Conservation (phyloP, 53 echinoderm and acorn worm species). For the Antedon mediterranea region DNA sequence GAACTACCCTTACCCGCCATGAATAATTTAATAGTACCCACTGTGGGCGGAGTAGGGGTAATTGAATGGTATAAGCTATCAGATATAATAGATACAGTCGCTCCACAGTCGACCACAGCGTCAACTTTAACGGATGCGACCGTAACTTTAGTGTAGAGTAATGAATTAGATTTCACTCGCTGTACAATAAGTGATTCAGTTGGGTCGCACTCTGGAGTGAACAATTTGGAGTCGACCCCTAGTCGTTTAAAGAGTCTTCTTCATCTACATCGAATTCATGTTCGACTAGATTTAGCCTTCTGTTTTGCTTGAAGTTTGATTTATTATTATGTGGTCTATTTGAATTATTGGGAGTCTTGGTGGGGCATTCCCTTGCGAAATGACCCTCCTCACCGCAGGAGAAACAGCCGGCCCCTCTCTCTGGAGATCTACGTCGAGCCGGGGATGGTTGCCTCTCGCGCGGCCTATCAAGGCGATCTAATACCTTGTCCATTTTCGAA, state of each 20-base stretch:
- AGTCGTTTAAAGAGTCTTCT: neutral
- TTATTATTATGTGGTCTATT: too few relatives aligned
- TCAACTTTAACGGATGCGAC: neutral
- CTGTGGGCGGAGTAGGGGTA: neutral
- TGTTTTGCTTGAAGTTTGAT: too few relatives aligned
- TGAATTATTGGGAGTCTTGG: too few relatives aligned
- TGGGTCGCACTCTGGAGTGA: neutral
- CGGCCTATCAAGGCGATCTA: neutral
- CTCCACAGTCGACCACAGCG: neutral
- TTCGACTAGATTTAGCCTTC: neutral
- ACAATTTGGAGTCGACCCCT: neutral
- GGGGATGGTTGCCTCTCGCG: neutral
- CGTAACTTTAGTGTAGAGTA: neutral
- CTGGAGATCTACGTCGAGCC: neutral
- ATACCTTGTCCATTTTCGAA: neutral
- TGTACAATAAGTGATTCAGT: neutral
- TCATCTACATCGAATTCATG: neutral
- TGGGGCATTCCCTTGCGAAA: neutral
- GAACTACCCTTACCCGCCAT: neutral
- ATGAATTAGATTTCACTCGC: neutral
- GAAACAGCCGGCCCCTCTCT: neutral
- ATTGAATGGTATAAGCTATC: neutral
- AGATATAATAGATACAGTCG: neutral
- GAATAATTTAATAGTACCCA: neutral
- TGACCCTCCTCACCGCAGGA: neutral